phyloP scores from a whole-genome alignment of 2,113 vertebrate species.

The Grantiella picta region DNA sequence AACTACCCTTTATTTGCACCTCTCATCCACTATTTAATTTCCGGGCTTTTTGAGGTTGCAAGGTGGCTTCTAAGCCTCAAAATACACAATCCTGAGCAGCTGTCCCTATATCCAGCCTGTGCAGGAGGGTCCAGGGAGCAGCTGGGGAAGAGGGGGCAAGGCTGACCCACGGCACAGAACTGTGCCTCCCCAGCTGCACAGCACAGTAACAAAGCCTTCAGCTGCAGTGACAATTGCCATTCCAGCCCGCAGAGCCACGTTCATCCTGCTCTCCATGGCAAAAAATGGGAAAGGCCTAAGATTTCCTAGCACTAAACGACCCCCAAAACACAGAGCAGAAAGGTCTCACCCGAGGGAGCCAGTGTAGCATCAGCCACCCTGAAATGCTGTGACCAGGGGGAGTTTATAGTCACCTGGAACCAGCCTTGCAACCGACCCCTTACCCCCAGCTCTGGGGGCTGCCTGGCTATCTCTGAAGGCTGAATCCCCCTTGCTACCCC shows the following conservation, averaged over 20 bases:
- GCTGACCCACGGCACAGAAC: conserved; percentile 45
- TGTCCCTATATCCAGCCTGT: not conserved
- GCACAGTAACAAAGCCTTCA: not conserved
- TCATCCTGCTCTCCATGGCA: accelerated
- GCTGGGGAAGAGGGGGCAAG: not conserved
- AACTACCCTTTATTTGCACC: not conserved
- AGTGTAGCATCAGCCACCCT: not conserved
- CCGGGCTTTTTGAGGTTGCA: not conserved
- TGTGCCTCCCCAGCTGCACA: not conserved
- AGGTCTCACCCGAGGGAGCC: not conserved
- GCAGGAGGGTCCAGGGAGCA: not conserved
- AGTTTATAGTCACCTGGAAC: not conserved
- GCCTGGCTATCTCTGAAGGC: not conserved
- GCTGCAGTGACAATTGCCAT: not conserved
- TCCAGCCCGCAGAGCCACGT: accelerated
- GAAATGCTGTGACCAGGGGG: not conserved
- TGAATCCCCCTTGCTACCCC: not conserved
- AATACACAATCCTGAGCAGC: not conserved
- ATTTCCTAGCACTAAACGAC: not conserved
- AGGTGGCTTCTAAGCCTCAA: not conserved
- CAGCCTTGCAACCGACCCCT: not conserved
- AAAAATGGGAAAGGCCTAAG: not conserved
- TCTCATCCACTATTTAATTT: not conserved
- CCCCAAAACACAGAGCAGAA: not conserved
- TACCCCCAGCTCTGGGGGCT: not conserved